Percentiles rank a stretch among this genome's conserved stretches.
Conservation (phyloP, 2,797 vertebrate genomes). For the Monodelphis domestica region DNA sequence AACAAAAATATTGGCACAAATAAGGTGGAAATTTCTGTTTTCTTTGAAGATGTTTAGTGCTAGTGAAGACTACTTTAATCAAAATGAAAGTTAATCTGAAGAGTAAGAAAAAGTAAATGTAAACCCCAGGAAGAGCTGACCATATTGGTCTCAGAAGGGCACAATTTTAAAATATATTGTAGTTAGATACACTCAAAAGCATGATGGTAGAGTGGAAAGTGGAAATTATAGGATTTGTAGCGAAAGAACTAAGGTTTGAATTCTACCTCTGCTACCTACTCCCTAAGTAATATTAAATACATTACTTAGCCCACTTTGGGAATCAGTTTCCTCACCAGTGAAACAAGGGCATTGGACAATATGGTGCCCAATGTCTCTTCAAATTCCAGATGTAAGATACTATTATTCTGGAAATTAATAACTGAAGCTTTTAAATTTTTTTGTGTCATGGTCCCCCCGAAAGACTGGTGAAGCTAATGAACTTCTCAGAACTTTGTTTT, state of each 20-base stretch:
- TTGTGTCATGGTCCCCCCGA: not conserved
- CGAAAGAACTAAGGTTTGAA: not conserved
- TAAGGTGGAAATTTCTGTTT: not conserved
- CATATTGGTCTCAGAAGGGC: not conserved
- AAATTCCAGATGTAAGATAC: not conserved
- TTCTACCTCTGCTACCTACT: not conserved
- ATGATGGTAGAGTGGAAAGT: not conserved
- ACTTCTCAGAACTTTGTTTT: not conserved
- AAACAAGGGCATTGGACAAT: not conserved
- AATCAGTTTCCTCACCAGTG: not conserved
- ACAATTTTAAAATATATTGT: not conserved
- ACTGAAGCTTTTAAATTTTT: not conserved
- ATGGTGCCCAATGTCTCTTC: not conserved
- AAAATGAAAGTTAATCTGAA: not conserved
- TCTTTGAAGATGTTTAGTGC: not conserved
- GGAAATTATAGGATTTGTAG: not conserved
- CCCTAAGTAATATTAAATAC: not conserved
- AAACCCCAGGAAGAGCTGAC: not conserved
- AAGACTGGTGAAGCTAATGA: not conserved
- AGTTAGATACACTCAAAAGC: not conserved
- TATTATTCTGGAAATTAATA: not conserved
- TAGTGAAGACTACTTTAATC: not conserved
- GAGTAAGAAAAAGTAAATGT: not conserved
- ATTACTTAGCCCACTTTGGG: not conserved
- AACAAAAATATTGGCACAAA: not conserved